Evolutionary conservation across 2,113 vertebrate genomes (phyloP).

Genomic region (Tringa solitaria): DNA sequence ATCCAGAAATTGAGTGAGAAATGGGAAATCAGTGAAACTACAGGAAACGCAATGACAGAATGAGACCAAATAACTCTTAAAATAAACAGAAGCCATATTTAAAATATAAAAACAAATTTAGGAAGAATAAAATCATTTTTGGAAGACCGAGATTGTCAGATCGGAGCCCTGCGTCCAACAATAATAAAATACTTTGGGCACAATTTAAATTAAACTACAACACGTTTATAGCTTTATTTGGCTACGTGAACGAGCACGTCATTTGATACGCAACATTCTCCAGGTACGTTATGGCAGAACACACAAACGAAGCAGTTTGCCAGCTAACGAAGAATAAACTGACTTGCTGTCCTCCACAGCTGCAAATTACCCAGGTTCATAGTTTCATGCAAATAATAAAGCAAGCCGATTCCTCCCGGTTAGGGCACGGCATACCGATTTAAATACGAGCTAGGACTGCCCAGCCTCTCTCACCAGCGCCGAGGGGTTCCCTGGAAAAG

Average conservation of each 20-base stretch:
- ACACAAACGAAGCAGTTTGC: not conserved
- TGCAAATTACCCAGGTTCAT: not conserved
- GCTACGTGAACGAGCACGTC: not conserved
- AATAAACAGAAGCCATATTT: not conserved
- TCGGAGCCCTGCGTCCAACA: not conserved
- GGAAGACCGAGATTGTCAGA: not conserved
- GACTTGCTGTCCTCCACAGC: not conserved
- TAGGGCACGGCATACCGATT: accelerated
- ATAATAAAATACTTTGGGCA: not conserved
- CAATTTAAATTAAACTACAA: not conserved
- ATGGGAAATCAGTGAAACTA: not conserved
- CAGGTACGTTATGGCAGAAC: not conserved
- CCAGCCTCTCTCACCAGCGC: not conserved
- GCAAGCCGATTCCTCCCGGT: not conserved
- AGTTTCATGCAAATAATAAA: not conserved
- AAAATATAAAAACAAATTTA: not conserved
- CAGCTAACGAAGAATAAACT: not conserved
- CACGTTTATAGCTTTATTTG: not conserved
- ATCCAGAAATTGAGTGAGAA: not conserved
- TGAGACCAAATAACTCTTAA: not conserved
- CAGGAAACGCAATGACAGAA: not conserved
- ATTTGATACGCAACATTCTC: not conserved
- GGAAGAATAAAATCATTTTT: not conserved
- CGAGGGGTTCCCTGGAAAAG: too few species aligned
- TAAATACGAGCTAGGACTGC: accelerated